These are phyloP conservation scores for Eupithecia abbreviata DNA, from an alignment of 2,888 invertebrate genomes.

Conservation along the genomic window DNA sequence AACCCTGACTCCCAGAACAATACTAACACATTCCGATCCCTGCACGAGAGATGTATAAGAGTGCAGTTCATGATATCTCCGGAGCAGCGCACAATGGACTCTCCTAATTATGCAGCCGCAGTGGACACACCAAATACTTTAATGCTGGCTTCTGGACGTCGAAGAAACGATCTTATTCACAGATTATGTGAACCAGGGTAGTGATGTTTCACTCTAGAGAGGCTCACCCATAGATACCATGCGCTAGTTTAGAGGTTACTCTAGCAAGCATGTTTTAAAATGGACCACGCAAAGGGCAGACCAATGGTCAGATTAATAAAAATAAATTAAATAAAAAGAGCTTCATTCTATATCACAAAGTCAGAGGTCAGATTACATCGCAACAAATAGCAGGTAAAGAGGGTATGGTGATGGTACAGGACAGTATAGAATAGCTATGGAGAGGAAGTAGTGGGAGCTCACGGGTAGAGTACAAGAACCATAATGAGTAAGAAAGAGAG, in stretches of 20 bases:
- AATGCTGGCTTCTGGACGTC: constrained; percentile 44
- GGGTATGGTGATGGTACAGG: not conserved
- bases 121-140: constrained; percentile 53
- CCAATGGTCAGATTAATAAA: not conserved
- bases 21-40: constrained; percentile 1
- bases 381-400: no score
- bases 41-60: not conserved
- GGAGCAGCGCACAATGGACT: constrained; percentile 38
- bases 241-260: not conserved
- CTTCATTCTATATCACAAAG: no score
- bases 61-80: constrained; percentile 18
- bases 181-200: constrained; percentile 3
- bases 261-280: not conserved
- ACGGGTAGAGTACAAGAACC: no score
- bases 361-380: not conserved
- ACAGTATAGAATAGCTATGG: not conserved
- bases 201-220: constrained; percentile 17
- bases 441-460: not conserved
- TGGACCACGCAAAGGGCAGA: not conserved
- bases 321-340: no score
- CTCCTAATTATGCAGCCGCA: constrained; percentile 43
- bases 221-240: not conserved
- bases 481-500: no score
- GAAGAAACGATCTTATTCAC: constrained; percentile 22
- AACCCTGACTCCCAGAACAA: not conserved